Evolutionary conservation across 2,888 invertebrate species (phyloP), one percentile per base, ranked within the genome.

Genomic region (Amiota mariae): DNA sequence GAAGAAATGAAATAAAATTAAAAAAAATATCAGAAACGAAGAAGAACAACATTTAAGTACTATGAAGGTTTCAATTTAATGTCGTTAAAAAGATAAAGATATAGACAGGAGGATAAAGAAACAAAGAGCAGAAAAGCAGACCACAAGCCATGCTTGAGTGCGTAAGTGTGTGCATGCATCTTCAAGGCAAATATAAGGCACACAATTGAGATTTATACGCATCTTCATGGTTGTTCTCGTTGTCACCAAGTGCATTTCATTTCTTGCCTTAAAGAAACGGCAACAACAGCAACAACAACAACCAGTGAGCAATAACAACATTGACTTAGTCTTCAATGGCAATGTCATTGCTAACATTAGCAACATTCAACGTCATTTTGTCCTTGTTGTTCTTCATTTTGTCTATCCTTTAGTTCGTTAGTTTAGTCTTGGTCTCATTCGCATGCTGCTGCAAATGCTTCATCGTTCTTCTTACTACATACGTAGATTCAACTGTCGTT

Each of bases 191-290:
- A 54, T 9, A 13, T 36, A 36, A 36, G 36, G 15, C n/a, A 54
- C 59, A 59, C 59, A 59, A 59, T 59, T 59, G 20, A 59, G 59
- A 59, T 59, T 59, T 59, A 59, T 59, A 59, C 20, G 59, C 59
- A 36, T 36, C 2, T 36, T 6, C 36, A 36, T 36, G 36, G 36
- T 36, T 36, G 36, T 36, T 36, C 36, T 36, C 36, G 36, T 36
- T 36, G 59, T 11, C 59, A 11, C n/a, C 15, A 20, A 59, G 59
- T 18, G 20, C 18, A 18, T 12, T 20, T 20, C 59, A 59, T 59
- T 59, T 2, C 20, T 1, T 59, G 59, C 59, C 20, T 59, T 20
- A 24, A 2, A 20, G 11, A 51, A 15, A 15, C 4, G 11, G 10
- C 20, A 11, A 3, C 59, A 15, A 36, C 36, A 36, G 1, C 59